Base-by-base conservation (phyloP, 2,888 invertebrate species). In the Leptinotarsa tumamoca region DNA sequence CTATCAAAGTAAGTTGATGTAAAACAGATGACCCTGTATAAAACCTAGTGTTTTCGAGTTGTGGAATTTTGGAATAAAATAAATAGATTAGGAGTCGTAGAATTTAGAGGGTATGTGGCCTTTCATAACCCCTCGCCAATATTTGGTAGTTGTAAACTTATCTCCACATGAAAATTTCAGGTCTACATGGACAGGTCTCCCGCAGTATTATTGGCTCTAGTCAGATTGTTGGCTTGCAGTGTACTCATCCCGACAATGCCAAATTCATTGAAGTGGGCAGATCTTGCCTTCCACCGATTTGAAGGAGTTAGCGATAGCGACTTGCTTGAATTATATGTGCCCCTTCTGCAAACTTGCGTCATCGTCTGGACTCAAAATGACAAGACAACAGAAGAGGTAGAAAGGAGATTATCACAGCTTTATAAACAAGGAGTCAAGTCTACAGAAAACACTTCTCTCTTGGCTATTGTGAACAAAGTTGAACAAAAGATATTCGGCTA, bases 291-390 rank as follows among this genome's bases (percentile, higher is more conserved):
- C n/a, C 90, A 91, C 82, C 90, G 94, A 70, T 94, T 92, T 81
- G 93, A 94, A 80, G 93, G 92, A 3, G 92, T 94, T 79, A 83
- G 93, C 83, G 94, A 94, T 86, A 91, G 92, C 17, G 94, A 94
- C 83, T 87, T 94, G 58, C 87, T 94, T 71, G 90, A 92, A 66
- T 90, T 94, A 54, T 94, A 94, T 84, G 89, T 93, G 82, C 94
- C 94, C 2, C 87, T 94, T 67, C 82, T 94, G 74, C 92, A 93
- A 82, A 90, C 93, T 5, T 94, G 94, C 82, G 90, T 92, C 63
- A 91, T 91, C 83, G 90, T 94, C 82, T 94, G 93, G 92, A 92
- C 82, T 87, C 90, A 91, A 78, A 88, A 91, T 50, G 93, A 92
- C 13, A 90, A 90, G 79, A 92, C 94, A 83, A 92, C 92, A 80